Evolutionary conservation across 2,888 invertebrate genomes (phyloP), one percentile per base, ranked within the genome.

Genomic region (Linnaemya vulpina): DNA sequence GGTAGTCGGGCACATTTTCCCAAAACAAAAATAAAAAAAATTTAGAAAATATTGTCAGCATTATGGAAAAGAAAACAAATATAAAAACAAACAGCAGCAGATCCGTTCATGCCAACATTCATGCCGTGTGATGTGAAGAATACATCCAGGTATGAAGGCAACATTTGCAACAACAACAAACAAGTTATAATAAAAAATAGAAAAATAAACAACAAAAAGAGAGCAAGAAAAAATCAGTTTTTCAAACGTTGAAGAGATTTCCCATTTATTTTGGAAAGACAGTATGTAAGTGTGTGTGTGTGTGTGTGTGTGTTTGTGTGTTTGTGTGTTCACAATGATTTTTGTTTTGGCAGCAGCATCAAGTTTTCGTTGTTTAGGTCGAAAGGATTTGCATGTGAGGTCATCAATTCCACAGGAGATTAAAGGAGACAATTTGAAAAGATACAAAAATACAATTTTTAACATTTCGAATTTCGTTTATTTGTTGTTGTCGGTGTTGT

Each of bases 381-480:
- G 70, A 75, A 86, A 73, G 77, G 74, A 83, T 83, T 79, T 84
- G 68, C 76, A 84, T 84, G 83, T 75, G 70, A 80, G 79, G 84
- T 84, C 83, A 87, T 83, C 84, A 87, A 86, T 87, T 87, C 82
- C 79, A 79, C 51, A 58, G 71, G 22, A 85, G 82, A 85, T 85
- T 85, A 82, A 85, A 82, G 78, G 78, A 82, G 82, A 82, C 84
- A 84, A 75, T 85, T 85, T 78, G 70, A 68, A 38, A 49, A 51
- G 40, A 76, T 15, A 68, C 40, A 73, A 11, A 53, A 67, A 25
- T 46, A 35, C 62, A 63, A 51, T 70, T 70, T 71, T 65, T 58
- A 70, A 49, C 43, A 74, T 53, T 71, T 22, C 38, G 35, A 20
- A 67, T 67, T 40, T 70, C 70, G 5, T 35, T n/a, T n/a, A 40